Evolutionary conservation across 2,113 vertebrate species (phyloP), one percentile per base, ranked within the genome.

Genomic region (Egretta garzetta): DNA sequence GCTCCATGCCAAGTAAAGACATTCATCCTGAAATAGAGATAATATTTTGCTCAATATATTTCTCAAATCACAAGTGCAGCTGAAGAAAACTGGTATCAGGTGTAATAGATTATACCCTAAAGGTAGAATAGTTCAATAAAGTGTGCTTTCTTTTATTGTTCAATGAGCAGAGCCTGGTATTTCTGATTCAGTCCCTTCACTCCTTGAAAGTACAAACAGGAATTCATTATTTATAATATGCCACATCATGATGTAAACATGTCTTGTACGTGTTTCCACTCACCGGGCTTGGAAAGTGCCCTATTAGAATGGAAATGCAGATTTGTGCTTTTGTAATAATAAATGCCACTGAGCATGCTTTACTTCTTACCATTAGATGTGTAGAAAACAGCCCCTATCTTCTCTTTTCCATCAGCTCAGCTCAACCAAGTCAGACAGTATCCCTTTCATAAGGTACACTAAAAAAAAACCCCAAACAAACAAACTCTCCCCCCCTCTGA

Each of bases 11-110:
- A 97, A 89, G 43, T 77, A 86, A 93, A 96, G 21, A 86, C 91
- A 95, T 88, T 91, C 3, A 82, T 95, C 63, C 55, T 72, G 77
- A 97, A 98, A 85, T 53, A 87, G n/a, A 96, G 87, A 92, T 97
- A 88, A 92, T 97, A 88, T 94, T 97, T 74, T 79, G 37, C 50
- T 89, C n/a, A n/a, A n/a, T n/a, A n/a, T n/a, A 32, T 94, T 96
- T 97, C 86, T 97, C 77, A 96, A 97, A 89, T 97, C 64, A 75
- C 55, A 66, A 63, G n/a, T 85, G 71, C 92, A 94, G 75, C 58
- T 60, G 77, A 95, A 91, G 26, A 71, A 95, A 59, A 62, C 28
- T 88, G 43, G 71, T 67, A 96, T 26, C 52, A 75, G 14, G 43
- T 94, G 49, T 88, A 96, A 94, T 47, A 63, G 37, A 67, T 96